Base-by-base conservation (phyloP, 1,140 invertebrate genomes). In the Theocolax elegans region DNA sequence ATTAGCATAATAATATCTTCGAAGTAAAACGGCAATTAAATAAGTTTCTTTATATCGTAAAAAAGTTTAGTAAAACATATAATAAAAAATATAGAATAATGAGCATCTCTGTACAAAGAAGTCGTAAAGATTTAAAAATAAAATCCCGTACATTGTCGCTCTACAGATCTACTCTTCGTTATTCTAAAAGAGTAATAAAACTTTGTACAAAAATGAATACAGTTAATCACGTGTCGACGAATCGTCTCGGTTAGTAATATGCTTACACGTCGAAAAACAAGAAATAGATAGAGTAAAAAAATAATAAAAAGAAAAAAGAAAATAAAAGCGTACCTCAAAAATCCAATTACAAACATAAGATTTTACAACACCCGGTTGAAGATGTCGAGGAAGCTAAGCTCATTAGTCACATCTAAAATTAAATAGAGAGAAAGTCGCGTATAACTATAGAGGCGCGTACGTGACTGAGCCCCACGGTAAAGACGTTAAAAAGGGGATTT, bases 381-480 rank as follows among this genome's bases (percentile, higher is more conserved):
- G 10, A 35, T 10, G 31, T 4, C 10, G 19, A 3, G 9, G 19
- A 13, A 44, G n/a, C 31, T 15, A 23, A 40, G 29, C 42, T 60
- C 23, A 35, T 59, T 51, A 49, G 29, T 60, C 31, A 63, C 19
- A 38, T 67, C 40, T 44, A 67, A 67, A 49, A 60, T 40, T 48
- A 38, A 67, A 38, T 49, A 58, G n/a, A 31, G 12, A n/a, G 17
- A 38, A 48, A 49, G 66, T 25, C 62, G 44, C 13, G 27, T 12
- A 3, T 19, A 40, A 56, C n/a, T 19, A 17, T 3, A 29, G 3
- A 13, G n/a, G n/a, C n/a, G n/a, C 17, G 15, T 49, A 59, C 65
- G 42, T 51, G 54, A 17, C 44, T 38, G 9, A 67, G 19, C 10
- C 19, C 4, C 10, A 1, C 31, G 31, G 42, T 58, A 15, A 31